Percentiles rank a stretch among this genome's conserved stretches.
These are phyloP conservation scores for Cynoglossus semilaevis DNA, from an alignment of 2,113 vertebrate species.

Conservation along the genomic window DNA sequence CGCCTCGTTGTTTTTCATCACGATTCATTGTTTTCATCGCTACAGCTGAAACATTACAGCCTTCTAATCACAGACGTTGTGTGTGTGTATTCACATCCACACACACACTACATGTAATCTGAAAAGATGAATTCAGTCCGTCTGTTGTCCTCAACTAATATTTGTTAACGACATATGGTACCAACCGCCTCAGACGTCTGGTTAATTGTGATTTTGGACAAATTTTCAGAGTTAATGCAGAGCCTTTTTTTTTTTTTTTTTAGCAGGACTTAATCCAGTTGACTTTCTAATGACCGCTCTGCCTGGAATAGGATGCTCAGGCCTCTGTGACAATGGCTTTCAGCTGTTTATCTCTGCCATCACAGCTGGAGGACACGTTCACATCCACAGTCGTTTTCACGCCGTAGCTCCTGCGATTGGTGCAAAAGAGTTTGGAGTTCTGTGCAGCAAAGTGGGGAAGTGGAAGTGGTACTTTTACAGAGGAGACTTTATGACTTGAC, in stretches of 20 bases:
- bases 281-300: conserved; percentile 55
- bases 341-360: conserved; percentile 49
- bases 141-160: conserved; percentile 67
- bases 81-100: conserved; percentile 22
- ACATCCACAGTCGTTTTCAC: conserved; percentile 27
- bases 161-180: conserved; percentile 74
- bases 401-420: conserved; percentile 28
- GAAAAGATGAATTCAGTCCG: conserved; percentile 65
- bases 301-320: conserved; percentile 29
- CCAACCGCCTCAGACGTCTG: conserved; percentile 49
- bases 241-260: conserved; percentile 39
- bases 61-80: conserved; percentile 60
- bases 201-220: conserved; percentile 72
- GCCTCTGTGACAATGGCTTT: conserved; percentile 28
- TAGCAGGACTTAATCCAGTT: conserved; percentile 57
- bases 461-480: conserved; percentile 44
- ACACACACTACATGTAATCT: conserved; percentile 54
- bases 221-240: conserved; percentile 67
- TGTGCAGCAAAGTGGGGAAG: conserved; percentile 24
- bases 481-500: conserved; percentile 59
- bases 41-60: conserved; percentile 66
- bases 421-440: conserved; percentile 8
- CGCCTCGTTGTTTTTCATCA: conserved; percentile 30
- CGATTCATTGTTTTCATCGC: conserved; percentile 66
- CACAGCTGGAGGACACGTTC: conserved; percentile 28